phyloP scores from a whole-genome alignment of 1,140 invertebrate species.

The Heliconius himera region DNA sequence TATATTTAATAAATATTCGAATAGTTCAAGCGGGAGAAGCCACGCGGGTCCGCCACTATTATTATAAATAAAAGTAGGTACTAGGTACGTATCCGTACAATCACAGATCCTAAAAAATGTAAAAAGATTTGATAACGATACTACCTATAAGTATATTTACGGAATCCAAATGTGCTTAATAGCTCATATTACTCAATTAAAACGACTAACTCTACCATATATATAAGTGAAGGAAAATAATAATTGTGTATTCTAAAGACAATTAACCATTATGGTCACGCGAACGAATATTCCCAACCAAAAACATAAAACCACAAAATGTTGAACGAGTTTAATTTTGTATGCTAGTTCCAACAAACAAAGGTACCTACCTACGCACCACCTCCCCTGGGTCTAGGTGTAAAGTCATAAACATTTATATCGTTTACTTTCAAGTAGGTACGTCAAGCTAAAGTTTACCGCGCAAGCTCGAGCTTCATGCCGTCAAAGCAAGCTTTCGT shows the following conservation, averaged over 20 bases:
- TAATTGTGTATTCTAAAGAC: conserved; percentile 12
- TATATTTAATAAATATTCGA: too few species aligned
- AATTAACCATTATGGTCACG: conserved; percentile 23
- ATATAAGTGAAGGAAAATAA: conserved; percentile 24
- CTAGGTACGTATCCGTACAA: background rate
- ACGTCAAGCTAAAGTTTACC: conserved; percentile 50
- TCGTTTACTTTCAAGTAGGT: conserved; percentile 32
- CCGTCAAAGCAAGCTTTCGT: conserved; percentile 48
- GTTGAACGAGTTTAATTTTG: background rate
- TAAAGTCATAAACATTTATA: conserved; percentile 39
- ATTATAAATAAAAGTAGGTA: too few species aligned
- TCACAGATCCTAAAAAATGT: background rate
- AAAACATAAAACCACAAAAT: conserved; percentile 3
- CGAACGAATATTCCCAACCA: conserved; percentile 15
- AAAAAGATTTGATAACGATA: background rate
- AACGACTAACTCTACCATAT: background rate
- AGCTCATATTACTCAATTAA: background rate
- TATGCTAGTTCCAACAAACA: conserved; percentile 15
- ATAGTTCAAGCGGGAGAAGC: too few species aligned
- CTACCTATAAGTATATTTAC: background rate
- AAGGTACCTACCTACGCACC: conserved; percentile 17
- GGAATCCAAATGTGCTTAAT: background rate
- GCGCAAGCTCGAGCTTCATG: conserved; percentile 65
- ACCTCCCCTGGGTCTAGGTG: conserved; percentile 16
- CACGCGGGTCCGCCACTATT: too few species aligned